Evolutionary conservation across 2,888 invertebrate genomes (phyloP), one percentile per base, ranked within the genome.

Genomic region (Smittia aterrima): DNA sequence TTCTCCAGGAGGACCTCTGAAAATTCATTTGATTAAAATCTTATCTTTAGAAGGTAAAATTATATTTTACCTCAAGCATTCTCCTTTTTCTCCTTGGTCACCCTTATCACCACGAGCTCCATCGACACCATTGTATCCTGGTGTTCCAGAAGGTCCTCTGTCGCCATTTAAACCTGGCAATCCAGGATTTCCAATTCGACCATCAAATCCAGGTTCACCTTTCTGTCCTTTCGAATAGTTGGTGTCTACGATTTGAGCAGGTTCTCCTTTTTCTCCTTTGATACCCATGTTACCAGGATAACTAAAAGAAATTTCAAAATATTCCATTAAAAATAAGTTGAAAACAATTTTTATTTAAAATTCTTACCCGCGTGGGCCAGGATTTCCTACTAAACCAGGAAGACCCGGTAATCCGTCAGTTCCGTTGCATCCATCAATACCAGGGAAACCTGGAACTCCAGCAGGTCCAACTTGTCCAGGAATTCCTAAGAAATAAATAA

Each of bases 341-440:
- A 7, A 38, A 38, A 4, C 6, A 38, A 11, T 38, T 38, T 38
- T 38, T 38, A 38, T 7, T 38, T 38, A 11, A 38, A 38, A 11
- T 38, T 4, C 53, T 25, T 47, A 71, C 71, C 71, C 71, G 54
- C 71, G 27, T 32, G 71, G 71, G 11, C 71, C 73, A 16, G 64
- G 41, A 25, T 41, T 64, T 64, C 73, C 73, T n/a, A 1, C 16
- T 16, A 73, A 64, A 20, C 71, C 71, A 25, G 89, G 88, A 75
- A 85, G 85, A 78, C 95, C 95, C 53, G 90, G 86, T 58, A 87
- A 83, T 77, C 96, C 96, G 82, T 95, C 95, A 73, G 95, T 94
- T 79, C 98, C 98, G 80, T 98, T 97, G 80, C 98, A 98, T 9
- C 98, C 98, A 80, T 98, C 96, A 78, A 91, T 85, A 71, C 98